Percentiles rank a stretch among this genome's conserved stretches.
Evolutionary conservation across 2,113 vertebrate genomes (phyloP).

Genomic region (Symphodus melops): DNA sequence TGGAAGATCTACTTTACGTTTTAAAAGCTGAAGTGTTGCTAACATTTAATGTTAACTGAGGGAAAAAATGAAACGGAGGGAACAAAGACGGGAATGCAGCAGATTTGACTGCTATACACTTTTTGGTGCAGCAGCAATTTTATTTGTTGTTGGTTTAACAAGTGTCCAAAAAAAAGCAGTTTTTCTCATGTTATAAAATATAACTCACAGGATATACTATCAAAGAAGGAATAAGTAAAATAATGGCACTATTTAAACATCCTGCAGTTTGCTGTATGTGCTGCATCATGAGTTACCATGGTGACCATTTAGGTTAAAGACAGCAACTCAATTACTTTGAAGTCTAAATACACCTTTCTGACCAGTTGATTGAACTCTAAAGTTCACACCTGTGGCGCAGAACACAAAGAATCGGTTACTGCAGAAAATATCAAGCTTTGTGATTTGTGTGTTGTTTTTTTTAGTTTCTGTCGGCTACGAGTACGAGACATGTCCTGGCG

Average conservation of each 20-base stretch:
- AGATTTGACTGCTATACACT: no score
- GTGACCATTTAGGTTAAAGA: background rate
- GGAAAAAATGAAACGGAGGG: no score
- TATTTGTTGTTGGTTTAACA: background rate
- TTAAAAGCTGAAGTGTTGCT: no score
- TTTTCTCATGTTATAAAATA: background rate
- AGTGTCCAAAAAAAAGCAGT: background rate
- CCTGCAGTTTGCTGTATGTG: background rate
- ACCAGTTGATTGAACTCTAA: background rate
- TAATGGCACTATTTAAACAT: background rate
- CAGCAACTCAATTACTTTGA: background rate
- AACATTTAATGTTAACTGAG: no score
- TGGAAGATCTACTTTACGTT: no score
- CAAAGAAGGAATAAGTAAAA: background rate
- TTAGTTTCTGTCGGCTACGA: constrained; percentile 97
- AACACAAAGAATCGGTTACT: background rate
- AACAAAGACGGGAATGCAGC: no score
- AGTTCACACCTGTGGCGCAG: background rate
- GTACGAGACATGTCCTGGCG: constrained; percentile 93
- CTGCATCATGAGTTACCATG: no score
- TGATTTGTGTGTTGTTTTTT: constrained; percentile 58
- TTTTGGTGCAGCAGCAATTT: background rate
- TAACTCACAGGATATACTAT: background rate
- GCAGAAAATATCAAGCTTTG: background rate
- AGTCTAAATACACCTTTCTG: background rate